phyloP scores from a whole-genome alignment of 1,140 invertebrate genomes.

The Dendroctonus ponderosae region DNA sequence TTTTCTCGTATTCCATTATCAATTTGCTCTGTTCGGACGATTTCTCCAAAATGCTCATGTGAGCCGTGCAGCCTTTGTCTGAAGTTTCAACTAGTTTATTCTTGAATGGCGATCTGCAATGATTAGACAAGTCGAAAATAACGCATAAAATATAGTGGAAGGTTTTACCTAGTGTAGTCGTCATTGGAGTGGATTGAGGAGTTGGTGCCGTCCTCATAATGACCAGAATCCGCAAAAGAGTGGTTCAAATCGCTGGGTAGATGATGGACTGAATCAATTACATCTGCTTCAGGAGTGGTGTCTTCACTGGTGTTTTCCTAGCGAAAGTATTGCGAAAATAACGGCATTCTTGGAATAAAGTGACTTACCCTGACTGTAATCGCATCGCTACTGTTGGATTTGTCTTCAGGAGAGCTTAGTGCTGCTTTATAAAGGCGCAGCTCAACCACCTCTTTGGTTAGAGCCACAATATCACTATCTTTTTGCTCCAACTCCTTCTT shows the following conservation, averaged over 20 bases:
- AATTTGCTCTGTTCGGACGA: slow-evolving; percentile 65
- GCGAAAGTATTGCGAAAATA: neutral
- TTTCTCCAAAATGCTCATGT: slow-evolving; percentile 50
- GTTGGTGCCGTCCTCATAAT: slow-evolving; percentile 68
- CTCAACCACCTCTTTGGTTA: slow-evolving; percentile 81
- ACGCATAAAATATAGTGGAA: slow-evolving; percentile 1
- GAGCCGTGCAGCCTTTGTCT: slow-evolving; percentile 56
- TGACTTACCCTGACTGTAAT: slow-evolving; percentile 65
- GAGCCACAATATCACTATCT: slow-evolving; percentile 73
- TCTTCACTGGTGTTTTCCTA: slow-evolving; percentile 38
- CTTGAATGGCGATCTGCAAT: slow-evolving; percentile 36
- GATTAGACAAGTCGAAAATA: neutral
- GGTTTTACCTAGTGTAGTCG: slow-evolving; percentile 25
- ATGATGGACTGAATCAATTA: slow-evolving; percentile 39
- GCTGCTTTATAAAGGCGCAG: slow-evolving; percentile 75
- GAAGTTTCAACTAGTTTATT: slow-evolving; percentile 52
- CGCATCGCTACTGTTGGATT: slow-evolving; percentile 68
- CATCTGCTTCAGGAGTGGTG: slow-evolving; percentile 25
- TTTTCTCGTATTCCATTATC: slow-evolving; percentile 68
- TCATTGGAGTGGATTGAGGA: slow-evolving; percentile 70
- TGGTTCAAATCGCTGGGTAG: slow-evolving; percentile 60
- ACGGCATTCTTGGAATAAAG: neutral
- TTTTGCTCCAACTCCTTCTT: slow-evolving; percentile 75
- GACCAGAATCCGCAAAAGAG: slow-evolving; percentile 80
- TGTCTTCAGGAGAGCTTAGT: slow-evolving; percentile 68